Conservation (phyloP, 1,140 invertebrate genomes). For the Macrotrachela quadricornifera region DNA sequence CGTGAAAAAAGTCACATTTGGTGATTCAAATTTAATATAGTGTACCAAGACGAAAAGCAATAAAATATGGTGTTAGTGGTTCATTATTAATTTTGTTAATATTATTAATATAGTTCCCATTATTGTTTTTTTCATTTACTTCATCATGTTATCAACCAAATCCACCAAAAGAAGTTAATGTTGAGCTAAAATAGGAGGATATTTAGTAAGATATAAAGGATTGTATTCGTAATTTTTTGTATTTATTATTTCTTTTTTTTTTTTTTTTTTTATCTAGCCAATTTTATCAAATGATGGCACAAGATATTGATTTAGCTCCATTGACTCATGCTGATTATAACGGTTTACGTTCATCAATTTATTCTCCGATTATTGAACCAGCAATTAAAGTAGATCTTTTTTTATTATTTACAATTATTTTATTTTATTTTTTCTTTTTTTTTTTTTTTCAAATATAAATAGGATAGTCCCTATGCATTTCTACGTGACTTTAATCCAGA, state of each 20-base stretch:
- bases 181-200: conserved; percentile 63
- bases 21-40: no score
- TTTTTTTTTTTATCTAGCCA: no score
- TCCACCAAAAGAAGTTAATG: conserved; percentile 56
- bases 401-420: no score
- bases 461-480: conserved; percentile 61
- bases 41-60: conserved; percentile 48
- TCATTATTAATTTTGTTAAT: conserved; percentile 63
- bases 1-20: no score
- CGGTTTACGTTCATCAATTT: no score
- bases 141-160: conserved; percentile 61
- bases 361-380: no score
- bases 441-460: no score
- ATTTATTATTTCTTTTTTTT: conserved; percentile 1
- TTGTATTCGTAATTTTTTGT: background rate
- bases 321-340: no score
- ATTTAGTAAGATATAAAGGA: conserved; percentile 32
- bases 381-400: no score
- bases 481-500: conserved; percentile 60
- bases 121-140: conserved; percentile 80
- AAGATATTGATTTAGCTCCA: no score
- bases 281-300: conserved; percentile 44
- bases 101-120: conserved; percentile 85
- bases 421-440: no score
- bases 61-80: conserved; percentile 77